A percentile compares a stretch with the other conserved stretches of the same genome.
Conservation (phyloP, 2,797 vertebrate species). For the Enteromius trimaculatus region DNA sequence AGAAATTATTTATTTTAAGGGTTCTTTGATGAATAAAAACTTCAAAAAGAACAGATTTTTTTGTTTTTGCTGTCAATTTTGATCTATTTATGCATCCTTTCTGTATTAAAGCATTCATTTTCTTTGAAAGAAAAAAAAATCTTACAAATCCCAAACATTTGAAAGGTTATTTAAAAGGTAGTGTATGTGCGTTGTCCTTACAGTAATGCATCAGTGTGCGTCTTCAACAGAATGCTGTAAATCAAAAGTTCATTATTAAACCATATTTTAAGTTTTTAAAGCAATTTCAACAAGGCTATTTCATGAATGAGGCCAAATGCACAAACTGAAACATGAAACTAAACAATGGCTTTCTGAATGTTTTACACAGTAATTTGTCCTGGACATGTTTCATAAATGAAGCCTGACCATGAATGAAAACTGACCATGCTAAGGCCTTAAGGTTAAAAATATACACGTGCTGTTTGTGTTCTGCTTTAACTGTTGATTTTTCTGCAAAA, state of each 20-base stretch:
- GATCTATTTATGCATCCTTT: background rate
- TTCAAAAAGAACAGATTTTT: background rate
- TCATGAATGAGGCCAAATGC: background rate
- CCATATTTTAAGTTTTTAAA: background rate
- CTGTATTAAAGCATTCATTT: background rate
- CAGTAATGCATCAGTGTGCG: background rate
- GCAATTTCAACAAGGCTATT: background rate
- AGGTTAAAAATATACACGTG: background rate
- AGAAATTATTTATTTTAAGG: background rate
- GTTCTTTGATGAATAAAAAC: background rate
- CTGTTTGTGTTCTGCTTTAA: background rate
- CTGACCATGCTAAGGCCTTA: slow-evolving; percentile 8
- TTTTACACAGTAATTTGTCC: background rate
- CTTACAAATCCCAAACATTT: background rate
- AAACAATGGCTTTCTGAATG: background rate
- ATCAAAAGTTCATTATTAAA: background rate
- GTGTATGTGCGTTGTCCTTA: background rate
- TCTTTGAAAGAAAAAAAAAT: background rate
- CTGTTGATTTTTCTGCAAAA: background rate
- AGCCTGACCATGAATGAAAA: background rate
- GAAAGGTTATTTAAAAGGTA: background rate
- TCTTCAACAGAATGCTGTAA: background rate
- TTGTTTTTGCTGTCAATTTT: background rate
- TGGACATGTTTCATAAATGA: background rate
- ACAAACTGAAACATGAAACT: background rate